phyloP scores from a whole-genome alignment of 1,140 invertebrate genomes.

The Calephelis nemesis region DNA sequence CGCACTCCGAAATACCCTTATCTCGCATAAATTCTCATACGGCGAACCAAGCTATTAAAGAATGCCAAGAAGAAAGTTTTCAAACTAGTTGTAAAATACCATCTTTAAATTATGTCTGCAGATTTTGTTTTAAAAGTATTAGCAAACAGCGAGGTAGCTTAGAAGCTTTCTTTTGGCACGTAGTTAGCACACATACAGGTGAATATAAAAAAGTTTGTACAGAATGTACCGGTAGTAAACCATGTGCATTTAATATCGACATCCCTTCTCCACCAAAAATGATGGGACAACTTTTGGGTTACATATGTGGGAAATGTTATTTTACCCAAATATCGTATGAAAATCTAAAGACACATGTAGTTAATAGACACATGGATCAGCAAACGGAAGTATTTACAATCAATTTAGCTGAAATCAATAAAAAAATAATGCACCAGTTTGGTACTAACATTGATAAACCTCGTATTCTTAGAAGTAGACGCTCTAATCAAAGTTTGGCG shows the following conservation, averaged over 20 bases:
- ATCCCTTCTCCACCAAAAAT: constrained; percentile 61
- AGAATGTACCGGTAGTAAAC: constrained; percentile 64
- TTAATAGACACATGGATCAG: constrained; percentile 76
- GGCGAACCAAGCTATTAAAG: constrained; percentile 66
- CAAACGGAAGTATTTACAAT: constrained; percentile 65
- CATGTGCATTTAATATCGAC: constrained; percentile 55
- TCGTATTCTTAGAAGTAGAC: constrained; percentile 47
- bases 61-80: constrained; percentile 58
- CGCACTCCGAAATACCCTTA: constrained; percentile 82
- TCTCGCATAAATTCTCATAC: constrained; percentile 78
- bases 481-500: constrained; percentile 39
- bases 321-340: constrained; percentile 82
- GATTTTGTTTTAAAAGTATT: constrained; percentile 79
- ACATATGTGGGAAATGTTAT: constrained; percentile 84
- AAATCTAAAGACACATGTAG: constrained; percentile 81
- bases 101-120: constrained; percentile 55
- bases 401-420: constrained; percentile 55
- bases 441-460: constrained; percentile 23
- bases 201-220: constrained; percentile 84
- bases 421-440: constrained; percentile 37
- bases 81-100: constrained; percentile 49
- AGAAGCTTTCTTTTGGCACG: constrained; percentile 83
- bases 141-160: constrained; percentile 43
- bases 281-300: constrained; percentile 79
- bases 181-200: constrained; percentile 85